These are phyloP conservation scores for Pterophyllum scalare DNA, from an alignment of 2,113 vertebrate genomes.

Conservation along the genomic window DNA sequence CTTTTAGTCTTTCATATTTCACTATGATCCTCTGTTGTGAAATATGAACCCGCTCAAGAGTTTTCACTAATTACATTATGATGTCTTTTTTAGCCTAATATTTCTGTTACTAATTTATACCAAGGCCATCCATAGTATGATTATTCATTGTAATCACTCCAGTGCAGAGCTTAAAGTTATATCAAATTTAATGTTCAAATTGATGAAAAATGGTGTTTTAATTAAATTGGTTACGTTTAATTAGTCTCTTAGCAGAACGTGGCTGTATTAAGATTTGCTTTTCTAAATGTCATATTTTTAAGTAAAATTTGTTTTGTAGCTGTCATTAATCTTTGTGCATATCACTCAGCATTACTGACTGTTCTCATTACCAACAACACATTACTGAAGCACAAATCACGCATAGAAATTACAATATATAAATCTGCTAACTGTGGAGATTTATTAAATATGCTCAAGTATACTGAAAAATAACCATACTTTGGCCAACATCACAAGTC, in stretches of 20 bases:
- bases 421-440: constrained; percentile 28
- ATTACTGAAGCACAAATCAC: constrained; percentile 29
- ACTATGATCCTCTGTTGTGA: constrained; percentile 31
- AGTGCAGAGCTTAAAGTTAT: constrained; percentile 37
- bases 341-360: constrained; percentile 35
- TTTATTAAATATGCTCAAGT: not conserved
- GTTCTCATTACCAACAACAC: constrained; percentile 35
- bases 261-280: constrained; percentile 11
- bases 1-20: constrained; percentile 32
- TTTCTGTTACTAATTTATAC: constrained; percentile 12
- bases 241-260: constrained; percentile 36
- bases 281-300: constrained; percentile 17
- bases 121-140: constrained; percentile 33
- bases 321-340: constrained; percentile 47
- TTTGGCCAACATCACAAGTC: not conserved
- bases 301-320: constrained; percentile 40
- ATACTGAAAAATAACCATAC: not conserved
- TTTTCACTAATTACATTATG: constrained; percentile 40
- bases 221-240: constrained; percentile 38
- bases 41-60: constrained; percentile 25
- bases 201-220: constrained; percentile 31
- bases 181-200: constrained; percentile 22
- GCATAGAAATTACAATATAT: constrained; percentile 35
- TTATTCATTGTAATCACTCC: constrained; percentile 54
- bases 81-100: constrained; percentile 32